Percentiles rank a stretch among this genome's conserved stretches.
Evolutionary conservation across 2,797 vertebrate species (phyloP).

Genomic region (Masticophis lateralis): DNA sequence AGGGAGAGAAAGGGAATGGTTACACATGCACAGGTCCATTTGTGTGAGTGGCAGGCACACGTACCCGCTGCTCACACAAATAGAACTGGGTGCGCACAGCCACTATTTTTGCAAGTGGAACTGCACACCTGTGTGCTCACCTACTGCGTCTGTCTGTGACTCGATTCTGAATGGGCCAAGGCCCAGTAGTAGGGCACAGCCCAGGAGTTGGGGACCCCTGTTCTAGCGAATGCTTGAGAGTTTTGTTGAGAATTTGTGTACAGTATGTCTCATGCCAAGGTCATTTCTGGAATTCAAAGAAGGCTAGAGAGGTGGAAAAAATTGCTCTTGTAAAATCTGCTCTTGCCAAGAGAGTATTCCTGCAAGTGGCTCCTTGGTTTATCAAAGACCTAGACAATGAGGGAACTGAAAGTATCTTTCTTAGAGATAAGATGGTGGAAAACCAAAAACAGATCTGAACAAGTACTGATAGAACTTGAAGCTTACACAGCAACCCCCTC

Average conservation of each 20-base stretch:
- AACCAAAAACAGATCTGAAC: neutral
- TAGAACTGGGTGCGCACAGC: neutral
- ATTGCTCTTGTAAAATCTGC: neutral
- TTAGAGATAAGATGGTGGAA: neutral
- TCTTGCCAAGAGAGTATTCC: neutral
- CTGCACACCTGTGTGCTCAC: neutral
- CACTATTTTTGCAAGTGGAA: neutral
- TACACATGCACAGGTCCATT: neutral
- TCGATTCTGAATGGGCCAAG: neutral
- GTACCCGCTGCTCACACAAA: neutral
- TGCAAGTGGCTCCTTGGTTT: neutral
- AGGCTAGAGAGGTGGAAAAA: neutral
- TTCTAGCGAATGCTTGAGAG: neutral
- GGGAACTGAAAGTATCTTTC: neutral
- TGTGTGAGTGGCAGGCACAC: neutral
- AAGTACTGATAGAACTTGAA: neutral
- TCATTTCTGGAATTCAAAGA: neutral
- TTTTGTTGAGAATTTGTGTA: neutral
- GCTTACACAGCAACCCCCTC: neutral
- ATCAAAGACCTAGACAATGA: neutral
- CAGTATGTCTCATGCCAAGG: neutral
- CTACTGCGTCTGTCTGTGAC: neutral
- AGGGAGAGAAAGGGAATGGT: neutral
- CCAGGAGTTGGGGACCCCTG: neutral
- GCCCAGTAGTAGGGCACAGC: neutral